phyloP scores from a whole-genome alignment of 2,113 vertebrate genomes.

The Dasypus novemcinctus region DNA sequence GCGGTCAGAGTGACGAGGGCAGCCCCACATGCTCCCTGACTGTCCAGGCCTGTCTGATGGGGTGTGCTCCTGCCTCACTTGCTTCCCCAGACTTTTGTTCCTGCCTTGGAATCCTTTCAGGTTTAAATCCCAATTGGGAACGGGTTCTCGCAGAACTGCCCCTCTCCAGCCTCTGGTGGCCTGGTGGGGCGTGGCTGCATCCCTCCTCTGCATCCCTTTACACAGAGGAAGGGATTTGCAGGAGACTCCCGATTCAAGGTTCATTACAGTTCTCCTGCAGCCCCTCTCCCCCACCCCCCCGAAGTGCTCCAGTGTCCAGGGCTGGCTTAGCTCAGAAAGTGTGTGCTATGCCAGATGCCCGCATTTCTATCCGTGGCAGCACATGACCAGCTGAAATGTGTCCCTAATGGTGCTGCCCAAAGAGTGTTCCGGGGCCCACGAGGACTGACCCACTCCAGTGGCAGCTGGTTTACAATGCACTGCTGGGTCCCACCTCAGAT shows the following conservation, averaged over 20 bases:
- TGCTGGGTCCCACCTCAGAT: not conserved
- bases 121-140: not conserved
- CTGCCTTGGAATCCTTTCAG: not conserved
- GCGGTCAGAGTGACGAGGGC: too few relatives aligned
- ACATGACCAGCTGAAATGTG: not conserved
- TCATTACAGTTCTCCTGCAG: slow-evolving; percentile 76
- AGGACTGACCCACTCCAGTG: too few relatives aligned
- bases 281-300: slow-evolving; percentile 25
- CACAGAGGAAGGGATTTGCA: slow-evolving; percentile 62
- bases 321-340: not conserved
- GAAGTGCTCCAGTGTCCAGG: slow-evolving; percentile 49
- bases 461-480: not conserved
- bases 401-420: not conserved
- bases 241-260: slow-evolving; percentile 75
- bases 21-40: not conserved
- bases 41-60: not conserved
- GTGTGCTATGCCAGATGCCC: not conserved
- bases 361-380: rapidly evolving
- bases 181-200: slow-evolving; percentile 54
- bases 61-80: not conserved
- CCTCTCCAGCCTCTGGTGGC: not conserved
- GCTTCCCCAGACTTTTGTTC: not conserved
- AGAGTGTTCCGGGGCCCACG: not conserved
- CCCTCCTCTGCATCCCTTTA: slow-evolving; percentile 70
- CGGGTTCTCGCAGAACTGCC: not conserved